phyloP scores from a whole-genome alignment of 2,797 vertebrate genomes.

The Coregonus suidteri region DNA sequence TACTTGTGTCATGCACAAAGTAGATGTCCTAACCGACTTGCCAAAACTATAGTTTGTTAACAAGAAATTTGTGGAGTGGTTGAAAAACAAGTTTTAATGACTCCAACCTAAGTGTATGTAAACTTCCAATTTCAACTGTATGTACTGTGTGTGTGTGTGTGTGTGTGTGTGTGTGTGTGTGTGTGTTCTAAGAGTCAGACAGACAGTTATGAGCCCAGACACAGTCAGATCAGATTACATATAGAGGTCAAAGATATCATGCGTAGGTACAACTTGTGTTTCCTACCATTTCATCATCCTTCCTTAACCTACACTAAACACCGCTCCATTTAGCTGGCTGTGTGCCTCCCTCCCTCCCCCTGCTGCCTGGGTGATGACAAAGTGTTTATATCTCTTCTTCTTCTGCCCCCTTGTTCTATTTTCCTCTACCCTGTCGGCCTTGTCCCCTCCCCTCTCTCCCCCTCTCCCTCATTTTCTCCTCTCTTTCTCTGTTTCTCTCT shows the following conservation, averaged over 20 bases:
- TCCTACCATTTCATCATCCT: conserved; percentile 71
- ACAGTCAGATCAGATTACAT: conserved; percentile 43
- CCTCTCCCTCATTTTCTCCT: background rate
- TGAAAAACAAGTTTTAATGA: too few species aligned
- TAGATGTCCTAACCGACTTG: too few species aligned
- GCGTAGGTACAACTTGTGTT: conserved; percentile 55
- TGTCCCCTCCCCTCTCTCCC: conserved; percentile 18
- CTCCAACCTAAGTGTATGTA: too few species aligned
- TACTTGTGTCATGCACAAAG: too few species aligned
- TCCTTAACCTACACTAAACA: conserved; percentile 36
- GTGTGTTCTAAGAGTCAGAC: background rate
- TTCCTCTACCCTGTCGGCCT: conserved; percentile 43
- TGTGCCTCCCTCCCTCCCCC: background rate
- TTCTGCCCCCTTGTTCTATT: background rate
- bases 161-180: too few species aligned
- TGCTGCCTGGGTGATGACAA: background rate
- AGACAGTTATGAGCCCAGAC: background rate
- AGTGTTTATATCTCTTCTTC: background rate
- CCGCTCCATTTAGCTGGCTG: conserved; percentile 8
- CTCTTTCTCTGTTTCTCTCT: too few species aligned
- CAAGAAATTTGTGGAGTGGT: too few species aligned
- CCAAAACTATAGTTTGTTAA: too few species aligned
- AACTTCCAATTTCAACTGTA: too few species aligned
- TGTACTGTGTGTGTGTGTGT: too few species aligned
- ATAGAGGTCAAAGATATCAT: conserved; percentile 68